Conservation (phyloP, 35 echinoderm and acorn worm genomes). For the Diadema setosum region DNA sequence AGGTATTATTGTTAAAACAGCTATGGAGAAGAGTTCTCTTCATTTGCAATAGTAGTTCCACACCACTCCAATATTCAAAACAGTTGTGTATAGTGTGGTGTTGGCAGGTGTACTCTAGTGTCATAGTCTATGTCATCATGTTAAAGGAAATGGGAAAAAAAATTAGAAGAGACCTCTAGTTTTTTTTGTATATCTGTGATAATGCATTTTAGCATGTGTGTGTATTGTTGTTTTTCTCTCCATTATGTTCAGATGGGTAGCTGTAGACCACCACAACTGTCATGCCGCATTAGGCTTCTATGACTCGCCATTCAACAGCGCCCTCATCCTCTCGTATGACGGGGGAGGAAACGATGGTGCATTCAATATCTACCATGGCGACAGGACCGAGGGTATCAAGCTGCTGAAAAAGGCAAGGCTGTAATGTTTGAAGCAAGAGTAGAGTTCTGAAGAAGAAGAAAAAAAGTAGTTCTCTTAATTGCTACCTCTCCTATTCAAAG, state of each 20-base stretch:
- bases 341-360: constrained; percentile 41
- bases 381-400: neutral
- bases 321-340: constrained; percentile 30
- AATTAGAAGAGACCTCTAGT: neutral
- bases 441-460: too few relatives aligned
- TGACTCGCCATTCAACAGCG: constrained; percentile 22
- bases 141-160: neutral
- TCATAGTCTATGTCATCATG: neutral
- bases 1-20: too few relatives aligned
- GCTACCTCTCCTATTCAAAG: too few relatives aligned
- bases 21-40: too few relatives aligned
- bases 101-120: neutral
- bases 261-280: constrained; percentile 19
- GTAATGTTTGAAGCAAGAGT: neutral
- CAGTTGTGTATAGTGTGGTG: neutral
- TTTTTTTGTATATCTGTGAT: neutral
- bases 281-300: constrained; percentile 27
- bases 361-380: constrained; percentile 8
- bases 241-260: constrained; percentile 9
- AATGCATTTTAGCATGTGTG: neutral
- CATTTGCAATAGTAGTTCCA: too few relatives aligned
- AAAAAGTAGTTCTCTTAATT: too few relatives aligned
- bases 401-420: neutral
- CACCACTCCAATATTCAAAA: neutral
- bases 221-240: neutral